A percentile compares a stretch with the other conserved stretches of the same genome.
These are phyloP conservation scores for Parazoanthus swiftii DNA, from an alignment of 92 coral and sea anemone species.

Conservation along the genomic window DNA sequence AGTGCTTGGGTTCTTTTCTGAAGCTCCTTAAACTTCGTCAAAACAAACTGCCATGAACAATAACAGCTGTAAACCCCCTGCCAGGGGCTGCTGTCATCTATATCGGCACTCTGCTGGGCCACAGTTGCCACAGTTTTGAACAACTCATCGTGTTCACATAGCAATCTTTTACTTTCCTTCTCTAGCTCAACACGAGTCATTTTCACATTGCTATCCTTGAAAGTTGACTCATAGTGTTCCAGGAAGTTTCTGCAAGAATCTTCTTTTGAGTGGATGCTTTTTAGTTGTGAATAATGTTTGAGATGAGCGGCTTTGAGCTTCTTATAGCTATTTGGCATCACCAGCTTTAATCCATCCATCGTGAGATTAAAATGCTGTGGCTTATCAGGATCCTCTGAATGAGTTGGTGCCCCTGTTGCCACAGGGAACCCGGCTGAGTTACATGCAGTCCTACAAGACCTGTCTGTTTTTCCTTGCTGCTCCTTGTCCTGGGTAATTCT, in stretches of 20 bases:
- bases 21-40: conserved; percentile 69
- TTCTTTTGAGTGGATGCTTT: conserved; percentile 18
- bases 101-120: conserved; percentile 22
- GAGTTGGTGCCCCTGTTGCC: background rate
- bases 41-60: conserved; percentile 77
- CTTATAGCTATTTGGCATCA: conserved; percentile 69
- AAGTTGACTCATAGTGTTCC: conserved; percentile 50
- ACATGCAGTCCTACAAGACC: background rate
- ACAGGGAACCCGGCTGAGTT: background rate
- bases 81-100: conserved; percentile 53
- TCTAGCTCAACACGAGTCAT: conserved; percentile 42
- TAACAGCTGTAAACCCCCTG: conserved; percentile 76
- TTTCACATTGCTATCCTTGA: conserved; percentile 37
- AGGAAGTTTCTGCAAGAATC: conserved; percentile 49
- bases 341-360: conserved; percentile 50
- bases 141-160: conserved; percentile 53
- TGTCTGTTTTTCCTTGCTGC: background rate
- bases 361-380: conserved; percentile 50
- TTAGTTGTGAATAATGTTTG: conserved; percentile 58
- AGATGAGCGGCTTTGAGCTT: conserved; percentile 67
- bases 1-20: conserved; percentile 70
- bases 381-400: background rate
- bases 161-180: conserved; percentile 40
- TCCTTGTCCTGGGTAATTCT: background rate
- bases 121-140: conserved; percentile 33